These are phyloP conservation scores for Megalops cyprinoides DNA, from an alignment of 2,797 vertebrate species.

Conservation along the genomic window DNA sequence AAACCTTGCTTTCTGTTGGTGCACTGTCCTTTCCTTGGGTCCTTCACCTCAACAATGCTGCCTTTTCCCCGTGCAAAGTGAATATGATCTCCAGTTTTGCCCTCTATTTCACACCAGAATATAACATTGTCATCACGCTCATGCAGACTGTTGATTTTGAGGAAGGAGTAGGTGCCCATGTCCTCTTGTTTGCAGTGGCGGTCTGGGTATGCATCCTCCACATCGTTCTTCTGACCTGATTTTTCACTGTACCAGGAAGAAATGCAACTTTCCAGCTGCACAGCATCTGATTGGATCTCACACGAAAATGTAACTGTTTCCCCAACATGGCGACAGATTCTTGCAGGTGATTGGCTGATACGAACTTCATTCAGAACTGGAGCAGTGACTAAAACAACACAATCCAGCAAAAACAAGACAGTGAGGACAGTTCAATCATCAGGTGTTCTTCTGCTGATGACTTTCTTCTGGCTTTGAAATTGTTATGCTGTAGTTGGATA, in stretches of 20 bases:
- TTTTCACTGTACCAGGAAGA: too few relatives aligned
- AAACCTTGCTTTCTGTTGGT: too few relatives aligned
- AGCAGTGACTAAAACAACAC: not conserved
- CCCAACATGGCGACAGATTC: not conserved
- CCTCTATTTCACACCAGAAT: not conserved
- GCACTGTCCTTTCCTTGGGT: too few relatives aligned
- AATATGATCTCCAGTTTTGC: too few relatives aligned
- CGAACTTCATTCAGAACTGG: not conserved
- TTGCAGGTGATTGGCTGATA: not conserved
- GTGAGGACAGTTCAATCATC: too few relatives aligned
- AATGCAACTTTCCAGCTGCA: not conserved
- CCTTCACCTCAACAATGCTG: too few relatives aligned
- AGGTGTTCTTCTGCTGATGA: too few relatives aligned
- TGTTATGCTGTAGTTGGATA: too few relatives aligned
- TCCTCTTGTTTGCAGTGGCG: not conserved
- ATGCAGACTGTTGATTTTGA: not conserved
- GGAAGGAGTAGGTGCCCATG: not conserved
- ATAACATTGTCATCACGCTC: not conserved
- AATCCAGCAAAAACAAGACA: too few relatives aligned
- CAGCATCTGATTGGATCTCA: not conserved
- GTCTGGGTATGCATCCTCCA: not conserved
- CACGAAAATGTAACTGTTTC: not conserved
- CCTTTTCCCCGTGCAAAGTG: too few relatives aligned
- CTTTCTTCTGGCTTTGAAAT: too few relatives aligned
- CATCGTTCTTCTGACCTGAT: not conserved